These are phyloP conservation scores for Escarpia spicata DNA, from an alignment of 2,888 invertebrate genomes.

Conservation along the genomic window DNA sequence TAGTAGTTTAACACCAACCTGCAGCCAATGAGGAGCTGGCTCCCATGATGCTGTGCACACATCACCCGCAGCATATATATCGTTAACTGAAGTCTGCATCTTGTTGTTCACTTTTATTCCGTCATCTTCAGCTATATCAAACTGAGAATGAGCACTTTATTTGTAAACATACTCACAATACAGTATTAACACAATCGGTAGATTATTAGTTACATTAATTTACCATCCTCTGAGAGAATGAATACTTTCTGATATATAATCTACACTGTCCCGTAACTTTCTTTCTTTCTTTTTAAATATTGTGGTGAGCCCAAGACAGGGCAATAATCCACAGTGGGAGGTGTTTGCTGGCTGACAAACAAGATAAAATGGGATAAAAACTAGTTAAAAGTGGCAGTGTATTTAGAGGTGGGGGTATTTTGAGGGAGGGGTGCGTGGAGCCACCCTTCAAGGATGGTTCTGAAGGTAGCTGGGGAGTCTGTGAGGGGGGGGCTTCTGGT, in stretches of 20 bases:
- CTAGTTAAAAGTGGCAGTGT: too few species aligned
- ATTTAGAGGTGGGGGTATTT: too few species aligned
- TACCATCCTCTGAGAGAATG: background rate
- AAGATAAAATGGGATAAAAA: too few species aligned
- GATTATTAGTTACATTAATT: background rate
- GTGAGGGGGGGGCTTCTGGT: too few species aligned
- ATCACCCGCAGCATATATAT: slow-evolving; percentile 96
- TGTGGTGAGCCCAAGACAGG: too few species aligned
- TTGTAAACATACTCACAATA: background rate
- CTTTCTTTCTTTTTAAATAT: too few species aligned
- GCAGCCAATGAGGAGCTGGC: slow-evolving; percentile 62
- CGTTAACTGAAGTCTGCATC: slow-evolving; percentile 81
- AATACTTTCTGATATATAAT: background rate
- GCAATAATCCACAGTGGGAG: too few species aligned
- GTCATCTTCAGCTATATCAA: slow-evolving; percentile 72
- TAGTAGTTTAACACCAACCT: slow-evolving; percentile 47
- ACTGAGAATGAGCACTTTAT: slow-evolving; percentile 44
- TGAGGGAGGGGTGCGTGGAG: too few species aligned
- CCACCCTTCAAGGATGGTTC: too few species aligned
- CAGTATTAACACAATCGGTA: background rate
- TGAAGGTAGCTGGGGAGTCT: too few species aligned
- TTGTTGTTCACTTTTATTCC: slow-evolving; percentile 86
- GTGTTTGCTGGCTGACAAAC: too few species aligned
- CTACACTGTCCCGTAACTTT: too few species aligned
- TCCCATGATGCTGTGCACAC: slow-evolving; percentile 86